Percentiles rank a stretch among this genome's conserved stretches.
These are phyloP conservation scores for Camelus dromedarius DNA, from an alignment of 2,113 vertebrate genomes.

Conservation along the genomic window DNA sequence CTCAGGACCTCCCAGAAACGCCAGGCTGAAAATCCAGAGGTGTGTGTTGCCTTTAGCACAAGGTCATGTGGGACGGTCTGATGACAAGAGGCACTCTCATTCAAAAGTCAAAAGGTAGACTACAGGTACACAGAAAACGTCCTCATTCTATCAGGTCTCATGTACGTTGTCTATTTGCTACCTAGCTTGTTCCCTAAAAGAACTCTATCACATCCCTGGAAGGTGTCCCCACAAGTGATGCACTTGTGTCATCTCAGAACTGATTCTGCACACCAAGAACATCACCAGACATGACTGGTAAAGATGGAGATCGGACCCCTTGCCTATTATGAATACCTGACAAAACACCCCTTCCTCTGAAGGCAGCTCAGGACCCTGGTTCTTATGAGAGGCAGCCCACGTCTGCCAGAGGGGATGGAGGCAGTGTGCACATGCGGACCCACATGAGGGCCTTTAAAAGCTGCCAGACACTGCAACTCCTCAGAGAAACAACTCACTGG, in stretches of 20 bases:
- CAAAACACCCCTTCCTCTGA: not conserved
- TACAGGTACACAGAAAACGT: not conserved
- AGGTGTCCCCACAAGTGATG: not conserved
- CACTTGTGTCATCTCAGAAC: too few species aligned
- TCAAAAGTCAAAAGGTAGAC: not conserved
- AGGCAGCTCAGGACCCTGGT: not conserved
- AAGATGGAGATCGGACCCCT: not conserved
- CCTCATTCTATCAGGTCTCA: not conserved
- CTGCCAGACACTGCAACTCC: too few species aligned
- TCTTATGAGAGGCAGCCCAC: not conserved
- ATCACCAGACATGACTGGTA: not conserved
- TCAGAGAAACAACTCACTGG: not conserved
- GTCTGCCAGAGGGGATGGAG: not conserved
- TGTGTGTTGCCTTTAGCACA: not conserved
- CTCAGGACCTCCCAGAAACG: not conserved
- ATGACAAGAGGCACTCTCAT: not conserved
- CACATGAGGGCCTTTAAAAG: not conserved
- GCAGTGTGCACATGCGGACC: fast-evolving
- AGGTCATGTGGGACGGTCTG: not conserved
- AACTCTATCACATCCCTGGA: not conserved
- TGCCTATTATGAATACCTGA: not conserved
- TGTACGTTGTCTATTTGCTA: not conserved
- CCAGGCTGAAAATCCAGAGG: not conserved
- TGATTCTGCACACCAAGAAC: not conserved
- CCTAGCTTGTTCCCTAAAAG: not conserved